Percentiles rank a stretch among this genome's conserved stretches.
These are phyloP conservation scores for Porites evermanni DNA, from an alignment of 92 coral and sea anemone genomes.

Conservation along the genomic window DNA sequence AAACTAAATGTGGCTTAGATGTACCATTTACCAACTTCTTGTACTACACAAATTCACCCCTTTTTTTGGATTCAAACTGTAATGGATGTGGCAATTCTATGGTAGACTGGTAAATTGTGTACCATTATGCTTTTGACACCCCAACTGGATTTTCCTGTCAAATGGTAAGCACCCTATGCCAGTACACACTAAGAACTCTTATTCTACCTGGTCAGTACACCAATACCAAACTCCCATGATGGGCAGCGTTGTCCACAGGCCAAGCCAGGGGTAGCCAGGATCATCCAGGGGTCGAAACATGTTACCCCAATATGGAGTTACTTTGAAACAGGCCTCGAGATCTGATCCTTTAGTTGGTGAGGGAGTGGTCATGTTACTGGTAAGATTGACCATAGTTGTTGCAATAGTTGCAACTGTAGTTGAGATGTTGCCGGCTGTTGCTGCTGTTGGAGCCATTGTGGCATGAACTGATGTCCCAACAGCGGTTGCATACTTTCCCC, in stretches of 20 bases:
- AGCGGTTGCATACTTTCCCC: slow-evolving; percentile 71
- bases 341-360: background rate
- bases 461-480: slow-evolving; percentile 34
- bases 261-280: slow-evolving; percentile 99
- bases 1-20: too few relatives aligned
- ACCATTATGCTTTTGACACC: too few relatives aligned
- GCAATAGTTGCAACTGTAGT: background rate
- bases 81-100: too few relatives aligned
- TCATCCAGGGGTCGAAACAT: slow-evolving; percentile 96
- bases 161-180: background rate
- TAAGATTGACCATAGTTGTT: background rate
- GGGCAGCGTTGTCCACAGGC: slow-evolving; percentile 94
- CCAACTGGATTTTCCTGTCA: too few relatives aligned
- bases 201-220: slow-evolving; percentile 98
- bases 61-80: too few relatives aligned
- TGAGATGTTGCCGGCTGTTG: background rate
- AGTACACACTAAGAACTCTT: background rate
- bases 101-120: too few relatives aligned
- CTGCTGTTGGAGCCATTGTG: background rate
- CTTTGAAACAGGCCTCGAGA: background rate
- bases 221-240: slow-evolving; percentile 99
- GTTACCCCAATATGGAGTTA: slow-evolving; percentile 91
- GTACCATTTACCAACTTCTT: too few relatives aligned
- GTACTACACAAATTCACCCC: too few relatives aligned
- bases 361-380: background rate